Evolutionary conservation across 2,888 invertebrate genomes (phyloP).

Genomic region (Noctua janthina): DNA sequence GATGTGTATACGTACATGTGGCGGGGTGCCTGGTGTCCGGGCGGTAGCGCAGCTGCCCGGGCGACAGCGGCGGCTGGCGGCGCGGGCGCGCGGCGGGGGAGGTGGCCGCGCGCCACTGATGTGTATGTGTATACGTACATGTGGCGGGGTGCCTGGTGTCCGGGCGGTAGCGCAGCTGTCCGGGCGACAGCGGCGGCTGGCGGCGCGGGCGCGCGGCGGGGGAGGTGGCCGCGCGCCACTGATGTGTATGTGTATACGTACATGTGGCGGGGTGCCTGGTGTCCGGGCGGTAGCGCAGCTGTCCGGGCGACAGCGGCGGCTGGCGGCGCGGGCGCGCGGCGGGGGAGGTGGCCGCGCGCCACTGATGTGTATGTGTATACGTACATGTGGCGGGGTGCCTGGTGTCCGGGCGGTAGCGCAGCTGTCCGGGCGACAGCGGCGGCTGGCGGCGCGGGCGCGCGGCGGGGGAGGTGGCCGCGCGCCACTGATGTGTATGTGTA

Average conservation of each 20-base stretch:
- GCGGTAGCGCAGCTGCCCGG: slow-evolving; percentile 24
- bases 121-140: slow-evolving; percentile 32
- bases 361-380: slow-evolving; percentile 19
- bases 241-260: slow-evolving; percentile 25
- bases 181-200: slow-evolving; percentile 67
- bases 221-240: too few species aligned
- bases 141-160: slow-evolving; percentile 49
- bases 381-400: slow-evolving; percentile 34
- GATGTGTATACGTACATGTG: slow-evolving; percentile 38
- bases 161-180: slow-evolving; percentile 31
- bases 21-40: slow-evolving; percentile 50
- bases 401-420: slow-evolving; percentile 46
- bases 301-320: slow-evolving; percentile 66
- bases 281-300: slow-evolving; percentile 48
- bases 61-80: slow-evolving; percentile 68
- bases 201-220: slow-evolving; percentile 47
- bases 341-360: too few species aligned
- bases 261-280: slow-evolving; percentile 32
- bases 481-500: background rate
- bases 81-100: slow-evolving; percentile 45
- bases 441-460: slow-evolving; percentile 49
- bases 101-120: too few species aligned
- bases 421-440: slow-evolving; percentile 65
- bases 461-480: too few species aligned
- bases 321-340: slow-evolving; percentile 48